phyloP scores from a whole-genome alignment of 2,113 vertebrate species.

The Trichechus manatus region DNA sequence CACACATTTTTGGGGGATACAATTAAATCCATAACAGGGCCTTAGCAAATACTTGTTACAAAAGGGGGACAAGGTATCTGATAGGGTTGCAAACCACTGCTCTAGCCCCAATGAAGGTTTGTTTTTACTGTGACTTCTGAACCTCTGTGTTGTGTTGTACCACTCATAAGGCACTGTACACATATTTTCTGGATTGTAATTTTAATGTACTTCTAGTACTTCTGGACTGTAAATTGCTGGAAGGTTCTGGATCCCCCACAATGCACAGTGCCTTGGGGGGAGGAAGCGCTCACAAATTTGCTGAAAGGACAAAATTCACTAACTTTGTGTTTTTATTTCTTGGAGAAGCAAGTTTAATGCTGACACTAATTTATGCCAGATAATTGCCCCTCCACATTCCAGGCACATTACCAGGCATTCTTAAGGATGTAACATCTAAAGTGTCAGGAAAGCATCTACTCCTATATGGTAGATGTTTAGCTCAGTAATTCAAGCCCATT shows the following conservation, averaged over 20 bases:
- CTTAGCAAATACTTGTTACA: constrained; percentile 49
- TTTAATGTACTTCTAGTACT: neutral
- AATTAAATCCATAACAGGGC: neutral
- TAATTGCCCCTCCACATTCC: neutral
- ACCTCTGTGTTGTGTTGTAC: neutral
- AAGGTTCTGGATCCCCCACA: constrained; percentile 32
- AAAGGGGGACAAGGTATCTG: neutral
- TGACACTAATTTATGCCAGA: neutral
- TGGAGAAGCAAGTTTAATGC: constrained; percentile 5
- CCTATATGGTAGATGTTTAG: neutral
- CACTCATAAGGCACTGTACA: neutral
- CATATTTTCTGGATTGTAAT: neutral
- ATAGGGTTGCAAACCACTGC: neutral
- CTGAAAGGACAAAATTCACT: constrained; percentile 13
- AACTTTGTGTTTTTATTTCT: constrained; percentile 17
- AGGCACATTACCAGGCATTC: constrained; percentile 4
- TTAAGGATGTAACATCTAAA: neutral
- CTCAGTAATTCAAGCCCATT: neutral
- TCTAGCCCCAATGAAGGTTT: neutral
- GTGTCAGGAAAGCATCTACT: neutral
- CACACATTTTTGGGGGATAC: too few species aligned
- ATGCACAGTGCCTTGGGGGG: neutral
- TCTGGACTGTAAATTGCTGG: neutral
- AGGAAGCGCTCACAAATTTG: constrained; percentile 1
- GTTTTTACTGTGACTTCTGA: constrained; percentile 16